Base-by-base conservation (phyloP, 2,797 vertebrate genomes). In the Brachyalestes nurse region DNA sequence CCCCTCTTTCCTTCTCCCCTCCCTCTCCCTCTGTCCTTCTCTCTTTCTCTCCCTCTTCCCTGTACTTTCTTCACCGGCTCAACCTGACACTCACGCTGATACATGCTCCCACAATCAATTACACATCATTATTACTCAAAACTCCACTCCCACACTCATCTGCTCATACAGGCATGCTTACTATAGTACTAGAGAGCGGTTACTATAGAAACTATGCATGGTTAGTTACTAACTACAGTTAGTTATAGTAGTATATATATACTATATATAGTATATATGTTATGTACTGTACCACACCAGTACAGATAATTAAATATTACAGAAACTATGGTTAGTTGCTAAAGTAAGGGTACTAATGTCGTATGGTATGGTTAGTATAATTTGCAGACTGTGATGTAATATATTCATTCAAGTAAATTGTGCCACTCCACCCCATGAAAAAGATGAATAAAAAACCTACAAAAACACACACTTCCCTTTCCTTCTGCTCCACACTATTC, bases 1-100 rank as follows among this genome's bases (percentile, higher is more conserved):
- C 77, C 53, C 14, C 28, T 51, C 49, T 73, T 55, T 74, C 40
- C 51, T n/a, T 69, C n/a, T 10, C 6, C 34, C 75, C 34, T 49
- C 21, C 66, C 58, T 77, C 42, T 77, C 87, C 58, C 87, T 87
- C 47, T 75, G 51, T 76, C 40, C 25, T n/a, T 67, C 49, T 17
- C 13, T 53, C 64, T 23, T 61, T 25, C 78, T 78, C 77, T 34
- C 64, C 10, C 69, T 34, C 10, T 53, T 13, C 40, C 17, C 61
- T 82, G 23, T 21, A 14, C 34, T 42, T 75, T 78, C 49, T 47
- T 70, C 17, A 19, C 69, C 75, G 57, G 19, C 45, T 65, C 13
- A 25, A 13, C 51, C 16, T 73, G 23, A 67, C 77, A 51, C 66
- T 47, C 75, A 53, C 74, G 25, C 80, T 72, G 67, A 83, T 79